Percentiles rank a stretch among this genome's conserved stretches.
phyloP scores from a whole-genome alignment of 2,113 vertebrate genomes.

The Sphaerodactylus townsendi region DNA sequence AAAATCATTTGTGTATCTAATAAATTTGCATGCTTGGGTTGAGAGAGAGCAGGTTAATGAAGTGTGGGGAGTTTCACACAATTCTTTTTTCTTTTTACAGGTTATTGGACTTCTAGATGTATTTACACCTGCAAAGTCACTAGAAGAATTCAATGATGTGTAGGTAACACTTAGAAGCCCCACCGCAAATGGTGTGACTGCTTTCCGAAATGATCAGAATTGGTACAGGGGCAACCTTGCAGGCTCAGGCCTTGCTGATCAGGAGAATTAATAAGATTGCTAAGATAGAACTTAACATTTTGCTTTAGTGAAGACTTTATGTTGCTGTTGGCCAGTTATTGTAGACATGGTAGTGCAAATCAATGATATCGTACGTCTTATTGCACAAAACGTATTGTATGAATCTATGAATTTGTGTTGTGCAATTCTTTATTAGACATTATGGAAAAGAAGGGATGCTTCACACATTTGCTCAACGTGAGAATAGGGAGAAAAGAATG shows the following conservation, averaged over 20 bases:
- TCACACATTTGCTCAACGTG: not conserved
- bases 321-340: not conserved
- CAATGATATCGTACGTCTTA: not conserved
- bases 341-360: not conserved
- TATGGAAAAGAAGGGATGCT: not conserved
- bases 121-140: slow-evolving; percentile 88
- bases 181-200: not conserved
- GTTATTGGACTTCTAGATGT: slow-evolving; percentile 96
- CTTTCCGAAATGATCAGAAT: not conserved
- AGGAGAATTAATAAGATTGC: not conserved
- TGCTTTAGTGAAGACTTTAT: not conserved
- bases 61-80: not conserved
- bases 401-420: not conserved
- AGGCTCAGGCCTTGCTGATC: not conserved
- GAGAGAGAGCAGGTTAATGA: not conserved
- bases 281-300: not conserved
- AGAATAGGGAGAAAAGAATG: not conserved
- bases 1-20: not conserved
- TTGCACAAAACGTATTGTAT: not conserved
- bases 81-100: slow-evolving; percentile 69
- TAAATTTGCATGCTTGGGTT: not conserved
- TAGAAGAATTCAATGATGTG: slow-evolving; percentile 97
- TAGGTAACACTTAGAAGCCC: slow-evolving; percentile 78
- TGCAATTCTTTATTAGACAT: not conserved
- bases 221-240: not conserved